phyloP scores from a whole-genome alignment of 2,888 invertebrate species.

The Gortyna flavago region DNA sequence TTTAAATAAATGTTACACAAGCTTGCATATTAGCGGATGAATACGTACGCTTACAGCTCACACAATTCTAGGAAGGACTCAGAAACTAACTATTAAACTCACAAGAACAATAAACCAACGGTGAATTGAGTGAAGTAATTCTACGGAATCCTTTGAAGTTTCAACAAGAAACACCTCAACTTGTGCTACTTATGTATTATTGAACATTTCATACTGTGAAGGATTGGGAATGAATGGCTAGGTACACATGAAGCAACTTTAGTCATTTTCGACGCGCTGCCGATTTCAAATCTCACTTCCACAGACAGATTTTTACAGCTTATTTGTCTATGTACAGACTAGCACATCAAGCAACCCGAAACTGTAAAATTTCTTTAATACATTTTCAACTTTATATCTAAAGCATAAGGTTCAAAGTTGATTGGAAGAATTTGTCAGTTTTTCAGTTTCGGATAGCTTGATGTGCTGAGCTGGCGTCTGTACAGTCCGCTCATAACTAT shows the following conservation, averaged over 20 bases:
- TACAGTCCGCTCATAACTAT: too few relatives aligned
- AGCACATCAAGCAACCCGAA: too few relatives aligned
- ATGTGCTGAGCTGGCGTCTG: too few relatives aligned
- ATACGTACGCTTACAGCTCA: too few relatives aligned
- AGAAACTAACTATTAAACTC: too few relatives aligned
- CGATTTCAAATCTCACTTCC: not conserved
- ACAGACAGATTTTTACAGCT: not conserved
- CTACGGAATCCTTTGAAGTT: conserved; percentile 4
- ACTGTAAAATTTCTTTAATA: too few relatives aligned
- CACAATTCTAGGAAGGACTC: not conserved
- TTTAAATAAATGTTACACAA: not conserved
- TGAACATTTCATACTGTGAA: not conserved
- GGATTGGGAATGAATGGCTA: not conserved
- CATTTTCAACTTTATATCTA: too few relatives aligned
- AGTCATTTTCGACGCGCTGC: not conserved
- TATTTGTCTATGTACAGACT: too few relatives aligned
- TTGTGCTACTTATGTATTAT: too few relatives aligned
- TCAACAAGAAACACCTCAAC: not conserved
- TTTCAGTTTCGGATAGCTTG: too few relatives aligned
- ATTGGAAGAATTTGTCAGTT: too few relatives aligned
- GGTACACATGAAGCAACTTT: not conserved
- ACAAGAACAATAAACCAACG: not conserved
- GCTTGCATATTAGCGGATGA: not conserved
- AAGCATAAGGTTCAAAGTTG: too few relatives aligned
- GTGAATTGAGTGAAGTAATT: not conserved